These are phyloP conservation scores for Clytia hemisphaerica DNA, from an alignment of 30 jellyfish, hydroid and myxozoan species.

Conservation along the genomic window DNA sequence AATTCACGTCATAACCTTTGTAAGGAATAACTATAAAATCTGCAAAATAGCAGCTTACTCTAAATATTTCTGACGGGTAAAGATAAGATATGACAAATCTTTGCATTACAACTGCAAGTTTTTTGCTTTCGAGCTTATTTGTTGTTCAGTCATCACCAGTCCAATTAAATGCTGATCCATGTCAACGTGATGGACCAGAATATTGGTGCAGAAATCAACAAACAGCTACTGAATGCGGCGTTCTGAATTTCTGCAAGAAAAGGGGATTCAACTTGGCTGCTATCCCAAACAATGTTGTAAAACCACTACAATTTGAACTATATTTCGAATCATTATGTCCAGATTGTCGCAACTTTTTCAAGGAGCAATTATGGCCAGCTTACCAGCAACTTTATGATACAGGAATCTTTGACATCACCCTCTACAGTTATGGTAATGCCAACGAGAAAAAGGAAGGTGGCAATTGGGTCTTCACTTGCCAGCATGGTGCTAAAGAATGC, in stretches of 20 bases:
- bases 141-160: too few species aligned
- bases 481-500: background rate
- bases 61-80: too few species aligned
- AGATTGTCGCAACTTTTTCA: background rate
- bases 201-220: constrained; percentile 45
- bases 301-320: background rate
- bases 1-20: too few species aligned
- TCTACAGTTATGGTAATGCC: background rate
- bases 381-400: background rate
- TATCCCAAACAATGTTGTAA: too few species aligned
- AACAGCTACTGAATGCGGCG: constrained; percentile 45
- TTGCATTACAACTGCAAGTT: too few species aligned
- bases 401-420: background rate
- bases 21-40: too few species aligned
- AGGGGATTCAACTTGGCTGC: too few species aligned
- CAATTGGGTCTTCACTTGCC: background rate
- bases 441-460: background rate
- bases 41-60: too few species aligned
- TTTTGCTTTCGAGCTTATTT: too few species aligned
- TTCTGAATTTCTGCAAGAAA: constrained; percentile 6
- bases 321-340: background rate
- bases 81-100: too few species aligned
- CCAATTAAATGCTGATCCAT: too few species aligned
- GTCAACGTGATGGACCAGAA: constrained; percentile 7
- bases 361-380: constrained; percentile 4